phyloP scores from a whole-genome alignment of 2,797 vertebrate genomes.

The Myotis findleyi region DNA sequence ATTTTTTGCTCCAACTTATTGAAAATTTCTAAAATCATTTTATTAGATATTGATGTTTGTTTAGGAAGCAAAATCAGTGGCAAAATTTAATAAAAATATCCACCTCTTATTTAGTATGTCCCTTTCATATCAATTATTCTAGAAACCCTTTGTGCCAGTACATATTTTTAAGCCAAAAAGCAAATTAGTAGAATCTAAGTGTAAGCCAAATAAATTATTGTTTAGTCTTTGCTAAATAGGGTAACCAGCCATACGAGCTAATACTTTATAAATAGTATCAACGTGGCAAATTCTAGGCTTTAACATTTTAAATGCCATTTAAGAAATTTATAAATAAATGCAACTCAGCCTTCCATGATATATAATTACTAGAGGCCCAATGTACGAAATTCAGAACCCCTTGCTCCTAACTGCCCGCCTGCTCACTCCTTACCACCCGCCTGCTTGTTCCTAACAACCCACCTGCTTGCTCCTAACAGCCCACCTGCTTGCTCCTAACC shows the following conservation, averaged over 20 bases:
- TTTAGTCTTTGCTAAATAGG: background rate
- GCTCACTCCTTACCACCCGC: too few species aligned
- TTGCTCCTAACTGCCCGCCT: too few species aligned
- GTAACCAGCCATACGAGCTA: background rate
- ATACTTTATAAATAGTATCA: background rate
- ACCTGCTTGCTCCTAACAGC: too few species aligned
- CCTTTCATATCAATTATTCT: background rate
- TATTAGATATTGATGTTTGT: background rate
- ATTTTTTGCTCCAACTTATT: background rate
- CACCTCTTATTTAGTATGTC: background rate
- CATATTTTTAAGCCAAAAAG: background rate
- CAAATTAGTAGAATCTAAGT: background rate
- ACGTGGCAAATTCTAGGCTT: background rate
- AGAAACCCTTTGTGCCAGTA: background rate
- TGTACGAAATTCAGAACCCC: too few species aligned
- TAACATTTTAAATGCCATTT: background rate
- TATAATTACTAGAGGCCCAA: background rate
- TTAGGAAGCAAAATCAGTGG: background rate
- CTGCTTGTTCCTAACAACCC: too few species aligned
- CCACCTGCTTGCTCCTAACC: too few species aligned
- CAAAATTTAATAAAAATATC: background rate
- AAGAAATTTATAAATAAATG: background rate
- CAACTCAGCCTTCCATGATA: background rate
- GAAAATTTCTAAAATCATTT: background rate
- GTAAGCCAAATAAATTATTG: background rate